A percentile compares a stretch with the other conserved stretches of the same genome.
These are phyloP conservation scores for Grus americana DNA, from an alignment of 2,113 vertebrate species.

Conservation along the genomic window DNA sequence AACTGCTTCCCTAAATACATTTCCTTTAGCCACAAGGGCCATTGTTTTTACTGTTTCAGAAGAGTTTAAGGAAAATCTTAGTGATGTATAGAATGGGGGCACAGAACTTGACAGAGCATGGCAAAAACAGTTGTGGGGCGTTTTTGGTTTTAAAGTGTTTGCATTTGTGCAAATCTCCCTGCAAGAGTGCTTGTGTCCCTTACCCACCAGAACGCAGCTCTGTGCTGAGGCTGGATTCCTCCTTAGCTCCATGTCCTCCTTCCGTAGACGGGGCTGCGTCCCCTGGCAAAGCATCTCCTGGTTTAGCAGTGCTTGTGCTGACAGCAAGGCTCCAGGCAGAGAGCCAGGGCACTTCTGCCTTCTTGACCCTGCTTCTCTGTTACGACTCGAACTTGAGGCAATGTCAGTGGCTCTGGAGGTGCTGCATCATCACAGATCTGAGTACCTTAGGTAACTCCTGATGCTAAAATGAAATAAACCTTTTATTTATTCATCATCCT, in stretches of 20 bases:
- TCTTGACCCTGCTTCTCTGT: neutral
- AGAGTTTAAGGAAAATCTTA: neutral
- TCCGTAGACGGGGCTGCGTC: neutral
- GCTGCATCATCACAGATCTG: neutral
- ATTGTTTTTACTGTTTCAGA: conserved; percentile 7
- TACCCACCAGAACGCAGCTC: neutral
- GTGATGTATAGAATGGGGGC: neutral
- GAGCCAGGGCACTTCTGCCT: neutral
- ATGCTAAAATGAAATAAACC: neutral
- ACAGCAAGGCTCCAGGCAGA: neutral
- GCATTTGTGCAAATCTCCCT: neutral
- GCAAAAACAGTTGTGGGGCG: neutral
- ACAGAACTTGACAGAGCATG: neutral
- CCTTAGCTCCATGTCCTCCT: neutral
- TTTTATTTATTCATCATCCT: neutral
- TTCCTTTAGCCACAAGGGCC: neutral
- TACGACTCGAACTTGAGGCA: neutral
- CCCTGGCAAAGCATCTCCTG: neutral
- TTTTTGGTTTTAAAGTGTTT: neutral
- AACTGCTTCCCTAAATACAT: neutral
- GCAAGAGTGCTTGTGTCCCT: neutral
- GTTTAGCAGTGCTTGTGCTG: neutral
- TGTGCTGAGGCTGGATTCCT: neutral
- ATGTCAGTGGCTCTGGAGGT: neutral
- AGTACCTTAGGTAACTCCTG: neutral